These are phyloP conservation scores for Pristionchus arcanus DNA, from an alignment of 2,888 invertebrate genomes.

Conservation along the genomic window DNA sequence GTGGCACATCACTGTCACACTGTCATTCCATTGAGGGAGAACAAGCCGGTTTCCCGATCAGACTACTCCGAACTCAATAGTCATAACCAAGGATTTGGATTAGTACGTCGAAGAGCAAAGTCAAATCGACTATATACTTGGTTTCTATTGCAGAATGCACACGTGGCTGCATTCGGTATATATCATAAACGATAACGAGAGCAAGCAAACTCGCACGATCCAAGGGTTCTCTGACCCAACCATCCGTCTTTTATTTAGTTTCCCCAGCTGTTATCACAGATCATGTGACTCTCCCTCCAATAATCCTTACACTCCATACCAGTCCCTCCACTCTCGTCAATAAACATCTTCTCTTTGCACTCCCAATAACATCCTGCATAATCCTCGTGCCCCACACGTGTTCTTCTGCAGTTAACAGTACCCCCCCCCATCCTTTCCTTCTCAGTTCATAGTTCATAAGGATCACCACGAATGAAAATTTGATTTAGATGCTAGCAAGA, in stretches of 20 bases:
- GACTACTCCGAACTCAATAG: conserved; percentile 11
- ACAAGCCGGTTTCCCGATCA: conserved; percentile 41
- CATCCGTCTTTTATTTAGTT: not conserved
- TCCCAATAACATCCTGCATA: conserved; percentile 10
- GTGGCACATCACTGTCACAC: conserved; percentile 22
- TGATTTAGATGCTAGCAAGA: not conserved
- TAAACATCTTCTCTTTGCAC: not conserved
- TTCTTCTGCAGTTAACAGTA: not conserved
- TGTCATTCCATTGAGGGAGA: not conserved
- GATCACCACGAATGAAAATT: not conserved
- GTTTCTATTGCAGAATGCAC: not conserved
- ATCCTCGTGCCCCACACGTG: not conserved
- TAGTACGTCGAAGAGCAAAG: not conserved
- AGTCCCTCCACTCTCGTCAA: not conserved
- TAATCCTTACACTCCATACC: not conserved
- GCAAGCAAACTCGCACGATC: not conserved
- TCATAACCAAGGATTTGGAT: conserved; percentile 17
- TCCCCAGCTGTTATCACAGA: not conserved
- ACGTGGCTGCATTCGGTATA: not conserved
- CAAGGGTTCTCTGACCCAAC: not conserved
- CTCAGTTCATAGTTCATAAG: not conserved
- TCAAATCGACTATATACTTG: not conserved
- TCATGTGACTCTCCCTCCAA: not conserved
- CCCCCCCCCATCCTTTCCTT: not conserved
- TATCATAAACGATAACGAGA: not conserved